phyloP scores from a whole-genome alignment of 2,113 vertebrate genomes.

The Otocyon megalotis region DNA sequence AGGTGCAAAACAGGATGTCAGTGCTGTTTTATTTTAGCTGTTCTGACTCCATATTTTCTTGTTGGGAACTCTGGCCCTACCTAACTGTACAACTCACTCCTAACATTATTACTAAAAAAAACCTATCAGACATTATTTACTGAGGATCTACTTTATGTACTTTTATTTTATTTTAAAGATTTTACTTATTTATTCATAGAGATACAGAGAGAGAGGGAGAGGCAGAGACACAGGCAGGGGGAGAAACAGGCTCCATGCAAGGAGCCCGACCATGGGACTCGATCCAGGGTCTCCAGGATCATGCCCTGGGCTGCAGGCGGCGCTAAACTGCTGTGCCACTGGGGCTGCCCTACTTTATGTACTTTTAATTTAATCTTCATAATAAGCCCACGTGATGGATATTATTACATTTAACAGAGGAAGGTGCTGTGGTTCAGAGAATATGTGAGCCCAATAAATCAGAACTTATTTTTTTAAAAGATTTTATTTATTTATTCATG shows the following conservation, averaged over 20 bases:
- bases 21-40: not conserved
- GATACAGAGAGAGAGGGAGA: too few relatives aligned
- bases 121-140: not conserved
- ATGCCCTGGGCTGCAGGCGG: too few relatives aligned
- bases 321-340: too few relatives aligned
- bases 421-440: not conserved
- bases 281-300: too few relatives aligned
- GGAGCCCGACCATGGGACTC: too few relatives aligned
- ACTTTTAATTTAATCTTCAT: not conserved
- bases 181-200: too few relatives aligned
- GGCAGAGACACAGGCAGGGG: too few relatives aligned
- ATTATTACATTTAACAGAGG: not conserved
- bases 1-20: not conserved
- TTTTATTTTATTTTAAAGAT: not conserved
- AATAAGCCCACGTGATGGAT: not conserved
- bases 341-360: not conserved
- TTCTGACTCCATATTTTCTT: not conserved
- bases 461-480: not conserved
- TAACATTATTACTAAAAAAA: constrained; percentile 26
- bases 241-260: too few relatives aligned
- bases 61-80: not conserved
- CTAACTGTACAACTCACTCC: not conserved
- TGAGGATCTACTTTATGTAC: not conserved
- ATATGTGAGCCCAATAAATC: not conserved
- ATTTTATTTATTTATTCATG: too few relatives aligned